Evolutionary conservation across 2,888 invertebrate genomes (phyloP).

Genomic region (Drosophila paramelanica): DNA sequence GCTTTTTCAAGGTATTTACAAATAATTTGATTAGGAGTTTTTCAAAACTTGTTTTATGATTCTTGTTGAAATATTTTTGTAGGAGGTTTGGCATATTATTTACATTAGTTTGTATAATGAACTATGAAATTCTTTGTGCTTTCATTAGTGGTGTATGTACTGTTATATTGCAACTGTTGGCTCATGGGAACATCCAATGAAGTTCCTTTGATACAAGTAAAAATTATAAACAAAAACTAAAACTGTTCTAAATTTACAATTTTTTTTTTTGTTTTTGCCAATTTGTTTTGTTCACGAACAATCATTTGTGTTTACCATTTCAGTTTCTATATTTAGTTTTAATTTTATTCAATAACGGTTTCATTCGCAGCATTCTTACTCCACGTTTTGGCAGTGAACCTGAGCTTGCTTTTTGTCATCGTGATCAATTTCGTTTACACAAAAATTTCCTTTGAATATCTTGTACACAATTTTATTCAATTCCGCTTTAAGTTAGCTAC

Average conservation of each 20-base stretch:
- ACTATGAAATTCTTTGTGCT: conserved; percentile 49
- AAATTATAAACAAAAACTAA: conserved; percentile 24
- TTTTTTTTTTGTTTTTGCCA: conserved; percentile 33
- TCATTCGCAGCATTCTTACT: conserved; percentile 67
- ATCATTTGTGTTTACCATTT: conserved; percentile 28
- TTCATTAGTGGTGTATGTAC: conserved; percentile 35
- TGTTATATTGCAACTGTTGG: conserved; percentile 63
- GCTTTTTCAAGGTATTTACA: conserved; percentile 71
- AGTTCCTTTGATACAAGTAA: conserved; percentile 23
- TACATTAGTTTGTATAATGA: conserved; percentile 43
- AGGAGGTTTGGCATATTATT: conserved; percentile 39
- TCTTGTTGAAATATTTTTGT: conserved; percentile 6
- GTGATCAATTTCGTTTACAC: conserved; percentile 70
- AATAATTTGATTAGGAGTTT: conserved; percentile 39
- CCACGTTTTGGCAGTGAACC: conserved; percentile 84
- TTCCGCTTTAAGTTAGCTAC: conserved; percentile 47
- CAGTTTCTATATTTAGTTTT: conserved; percentile 30
- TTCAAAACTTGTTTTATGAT: conserved; percentile 12
- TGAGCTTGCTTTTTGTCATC: conserved; percentile 81
- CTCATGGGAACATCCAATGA: conserved; percentile 34
- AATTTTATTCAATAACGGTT: conserved; percentile 38
- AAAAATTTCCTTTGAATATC: conserved; percentile 51
- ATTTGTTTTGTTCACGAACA: conserved; percentile 24
- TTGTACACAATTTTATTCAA: conserved; percentile 52
- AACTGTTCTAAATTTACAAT: conserved; percentile 20